These are phyloP conservation scores for Pectinophora gossypiella DNA, from an alignment of 1,140 invertebrate genomes.

Conservation along the genomic window DNA sequence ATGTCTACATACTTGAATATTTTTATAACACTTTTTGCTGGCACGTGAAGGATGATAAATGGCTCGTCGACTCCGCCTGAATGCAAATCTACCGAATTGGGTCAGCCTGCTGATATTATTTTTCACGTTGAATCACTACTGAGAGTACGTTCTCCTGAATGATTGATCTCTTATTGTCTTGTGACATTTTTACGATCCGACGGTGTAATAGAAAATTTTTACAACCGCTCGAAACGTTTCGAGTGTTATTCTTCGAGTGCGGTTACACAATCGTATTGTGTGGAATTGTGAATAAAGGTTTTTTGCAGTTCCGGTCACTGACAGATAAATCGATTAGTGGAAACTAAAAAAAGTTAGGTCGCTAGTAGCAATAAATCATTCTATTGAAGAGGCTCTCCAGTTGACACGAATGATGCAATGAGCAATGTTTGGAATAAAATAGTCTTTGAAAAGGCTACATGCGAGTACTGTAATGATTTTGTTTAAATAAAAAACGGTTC, in stretches of 20 bases:
- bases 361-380: not conserved
- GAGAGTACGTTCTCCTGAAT: conserved; percentile 41
- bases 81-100: conserved; percentile 69
- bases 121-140: conserved; percentile 57
- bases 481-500: too few relatives aligned
- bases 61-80: conserved; percentile 42
- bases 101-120: conserved; percentile 64
- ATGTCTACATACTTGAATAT: too few relatives aligned
- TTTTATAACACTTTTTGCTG: conserved; percentile 49
- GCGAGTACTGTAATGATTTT: too few relatives aligned
- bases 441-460: not conserved
- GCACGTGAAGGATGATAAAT: conserved; percentile 64
- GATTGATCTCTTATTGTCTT: conserved; percentile 68
- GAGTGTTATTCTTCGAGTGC: conserved; percentile 45
- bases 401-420: conserved; percentile 3
- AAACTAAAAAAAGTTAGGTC: not conserved
- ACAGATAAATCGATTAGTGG: conserved; percentile 44
- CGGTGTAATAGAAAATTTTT: conserved; percentile 54
- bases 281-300: conserved; percentile 21
- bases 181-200: conserved; percentile 63
- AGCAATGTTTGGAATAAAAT: not conserved
- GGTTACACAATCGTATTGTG: conserved; percentile 36
- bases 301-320: conserved; percentile 63
- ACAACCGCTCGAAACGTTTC: conserved; percentile 26
- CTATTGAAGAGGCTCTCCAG: not conserved